Base-by-base conservation (phyloP, 2,888 invertebrate species). In the Scaptomyza reducta region DNA sequence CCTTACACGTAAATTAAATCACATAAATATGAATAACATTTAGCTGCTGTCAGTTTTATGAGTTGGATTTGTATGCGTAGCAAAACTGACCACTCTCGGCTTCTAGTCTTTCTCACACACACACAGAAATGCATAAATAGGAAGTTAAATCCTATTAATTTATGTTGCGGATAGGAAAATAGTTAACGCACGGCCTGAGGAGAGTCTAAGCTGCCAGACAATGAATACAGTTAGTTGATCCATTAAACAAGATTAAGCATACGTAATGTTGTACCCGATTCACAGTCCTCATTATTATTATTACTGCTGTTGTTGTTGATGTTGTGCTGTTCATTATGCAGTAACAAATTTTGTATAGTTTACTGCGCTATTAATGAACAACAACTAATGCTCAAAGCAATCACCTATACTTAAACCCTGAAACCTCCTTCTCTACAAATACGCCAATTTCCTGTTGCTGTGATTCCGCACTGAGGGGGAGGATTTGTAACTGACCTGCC, bases 201-300 rank as follows among this genome's bases (percentile, higher is more conserved):
- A 22, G 25, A 33, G 42, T 56, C 63, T 62, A 67, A 61, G 62
- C 65, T 40, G n/a, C 41, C 14, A 27, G 31, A 42, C 63, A 66
- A 50, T 70, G 63, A 70, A 64, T 62, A 71, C 74, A 66, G 70
- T 70, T 73, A 66, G 70, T 70, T 73, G 72, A 85, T 76, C 60
- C 77, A 70, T 78, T 82, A 65, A 85, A 67, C 66, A 67, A 70
- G 88, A 83, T 87, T 83, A 87, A 70, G 70, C 55, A 85, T 83
- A 82, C 86, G 82, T 71, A 64, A 57, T 40, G 63, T n/a, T 51
- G 38, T 22, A 33, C 25, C 1, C 42, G 22, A 9, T 16, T 22
- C 18, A 6, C 53, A 64, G 49, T 31, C 25, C 44, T 56, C 29
- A 49, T 56, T 57, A 54, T 54, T 47, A 49, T 44, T 10, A 22